Conservation (phyloP, 2,888 invertebrate species). For the Uloborus plumipes region DNA sequence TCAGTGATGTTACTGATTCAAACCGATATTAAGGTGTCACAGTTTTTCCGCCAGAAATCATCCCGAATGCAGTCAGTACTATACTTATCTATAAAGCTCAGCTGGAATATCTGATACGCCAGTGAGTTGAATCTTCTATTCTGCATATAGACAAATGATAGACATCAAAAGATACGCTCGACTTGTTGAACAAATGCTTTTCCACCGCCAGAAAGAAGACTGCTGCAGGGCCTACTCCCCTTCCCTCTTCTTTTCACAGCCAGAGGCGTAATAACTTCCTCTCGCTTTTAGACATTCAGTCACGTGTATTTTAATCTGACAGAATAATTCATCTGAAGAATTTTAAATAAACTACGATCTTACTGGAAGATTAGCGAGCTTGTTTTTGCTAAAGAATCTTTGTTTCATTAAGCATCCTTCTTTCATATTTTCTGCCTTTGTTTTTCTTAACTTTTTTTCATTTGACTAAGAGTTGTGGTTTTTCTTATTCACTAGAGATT, state of each 20-base stretch:
- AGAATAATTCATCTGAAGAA: constrained; percentile 14
- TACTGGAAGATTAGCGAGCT: no score
- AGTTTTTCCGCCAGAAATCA: constrained; percentile 4
- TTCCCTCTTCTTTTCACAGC: background rate
- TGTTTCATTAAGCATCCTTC: no score
- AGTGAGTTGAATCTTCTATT: constrained; percentile 4
- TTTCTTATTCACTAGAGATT: no score
- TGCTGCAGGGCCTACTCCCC: background rate
- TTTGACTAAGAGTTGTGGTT: no score
- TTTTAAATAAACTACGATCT: no score
- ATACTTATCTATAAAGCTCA: no score
- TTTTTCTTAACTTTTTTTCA: no score
- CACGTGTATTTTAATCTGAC: constrained; percentile 19
- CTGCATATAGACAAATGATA: constrained; percentile 6
- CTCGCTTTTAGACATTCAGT: constrained; percentile 19
- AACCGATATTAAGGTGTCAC: background rate
- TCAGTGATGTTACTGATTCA: no score
- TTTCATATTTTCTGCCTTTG: no score
- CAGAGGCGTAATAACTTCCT: constrained; percentile 27
- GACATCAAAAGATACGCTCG: constrained; percentile 14
- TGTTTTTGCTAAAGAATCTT: no score
- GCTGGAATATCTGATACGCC: constrained; percentile 33
- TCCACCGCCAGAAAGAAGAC: background rate
- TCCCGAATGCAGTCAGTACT: no score
- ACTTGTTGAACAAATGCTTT: constrained; percentile 22